Evolutionary conservation across 30 jellyfish, hydroid and myxozoan species (phyloP).

Genomic region (Aurelia aurita): DNA sequence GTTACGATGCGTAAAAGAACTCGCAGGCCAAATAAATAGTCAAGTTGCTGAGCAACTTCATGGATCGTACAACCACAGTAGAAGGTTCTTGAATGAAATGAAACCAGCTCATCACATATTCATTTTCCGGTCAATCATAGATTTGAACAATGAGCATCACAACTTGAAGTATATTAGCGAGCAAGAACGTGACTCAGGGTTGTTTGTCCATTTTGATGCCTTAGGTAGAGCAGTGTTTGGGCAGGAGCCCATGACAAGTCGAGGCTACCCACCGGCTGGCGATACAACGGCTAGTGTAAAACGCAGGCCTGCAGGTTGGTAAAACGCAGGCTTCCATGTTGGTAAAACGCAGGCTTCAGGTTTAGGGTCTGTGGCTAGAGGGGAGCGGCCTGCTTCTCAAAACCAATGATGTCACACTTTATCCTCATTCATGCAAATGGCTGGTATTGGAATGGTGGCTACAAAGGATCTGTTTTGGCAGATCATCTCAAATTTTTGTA

Average conservation of each 20-base stretch:
- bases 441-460: too few species aligned
- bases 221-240: slow-evolving; percentile 3
- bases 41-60: slow-evolving; percentile 54
- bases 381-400: too few species aligned
- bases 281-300: too few species aligned
- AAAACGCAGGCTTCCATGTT: too few species aligned
- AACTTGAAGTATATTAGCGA: background rate
- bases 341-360: too few species aligned
- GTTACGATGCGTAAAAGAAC: slow-evolving; percentile 20
- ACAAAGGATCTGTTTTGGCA: too few species aligned
- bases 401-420: too few species aligned
- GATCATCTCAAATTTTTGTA: too few species aligned
- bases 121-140: background rate
- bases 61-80: slow-evolving; percentile 8
- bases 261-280: too few species aligned
- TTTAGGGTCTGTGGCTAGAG: too few species aligned
- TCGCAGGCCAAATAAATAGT: slow-evolving; percentile 29
- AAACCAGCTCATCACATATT: background rate
- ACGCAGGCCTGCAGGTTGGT: too few species aligned
- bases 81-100: slow-evolving; percentile 10
- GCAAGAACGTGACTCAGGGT: background rate
- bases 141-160: background rate
- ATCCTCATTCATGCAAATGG: too few species aligned
- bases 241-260: background rate
- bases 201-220: background rate